Percentiles rank a stretch among this genome's conserved stretches.
Conservation (phyloP, 2,888 invertebrate species). For the Hemicrepidius hirtus region DNA sequence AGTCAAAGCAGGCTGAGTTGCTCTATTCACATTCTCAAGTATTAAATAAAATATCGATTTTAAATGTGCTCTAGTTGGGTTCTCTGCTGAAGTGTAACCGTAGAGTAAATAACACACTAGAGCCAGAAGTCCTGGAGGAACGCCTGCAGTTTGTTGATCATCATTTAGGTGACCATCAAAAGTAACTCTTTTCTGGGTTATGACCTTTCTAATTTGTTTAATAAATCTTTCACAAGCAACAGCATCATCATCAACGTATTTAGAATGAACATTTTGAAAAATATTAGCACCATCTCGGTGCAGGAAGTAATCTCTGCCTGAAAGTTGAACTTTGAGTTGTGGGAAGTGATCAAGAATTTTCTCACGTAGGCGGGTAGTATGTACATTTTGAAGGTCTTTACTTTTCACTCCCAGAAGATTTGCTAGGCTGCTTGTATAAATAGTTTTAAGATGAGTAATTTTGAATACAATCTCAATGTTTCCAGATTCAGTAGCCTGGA, state of each 20-base stretch:
- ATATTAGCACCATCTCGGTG: slow-evolving; percentile 18
- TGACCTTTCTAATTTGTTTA: slow-evolving; percentile 19
- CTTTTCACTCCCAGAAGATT: slow-evolving; percentile 22
- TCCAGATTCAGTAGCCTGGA: slow-evolving; percentile 26
- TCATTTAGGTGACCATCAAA: slow-evolving; percentile 15
- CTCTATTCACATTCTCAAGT: too few species aligned
- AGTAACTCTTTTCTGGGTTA: slow-evolving; percentile 9
- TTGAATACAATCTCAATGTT: slow-evolving; percentile 31
- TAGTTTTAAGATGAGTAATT: slow-evolving; percentile 25
- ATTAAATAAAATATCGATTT: too few species aligned
- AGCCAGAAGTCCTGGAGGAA: slow-evolving; percentile 22
- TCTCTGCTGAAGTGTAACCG: slow-evolving; percentile 18
- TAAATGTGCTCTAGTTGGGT: slow-evolving; percentile 14
- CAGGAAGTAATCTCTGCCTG: slow-evolving; percentile 12
- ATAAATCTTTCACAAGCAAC: slow-evolving; percentile 11
- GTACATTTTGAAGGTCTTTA: slow-evolving; percentile 26
- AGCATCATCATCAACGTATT: slow-evolving; percentile 12
- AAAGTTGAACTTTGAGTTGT: slow-evolving; percentile 7
- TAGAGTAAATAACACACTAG: slow-evolving; percentile 26
- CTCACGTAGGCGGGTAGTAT: slow-evolving; percentile 25
- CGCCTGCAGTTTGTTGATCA: slow-evolving; percentile 23
- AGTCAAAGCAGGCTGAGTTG: too few species aligned
- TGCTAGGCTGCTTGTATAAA: slow-evolving; percentile 17
- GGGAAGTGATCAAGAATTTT: neutral
- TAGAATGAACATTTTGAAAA: slow-evolving; percentile 14